Conservation (phyloP, 1,140 invertebrate genomes). For the Drosophila cardini region DNA sequence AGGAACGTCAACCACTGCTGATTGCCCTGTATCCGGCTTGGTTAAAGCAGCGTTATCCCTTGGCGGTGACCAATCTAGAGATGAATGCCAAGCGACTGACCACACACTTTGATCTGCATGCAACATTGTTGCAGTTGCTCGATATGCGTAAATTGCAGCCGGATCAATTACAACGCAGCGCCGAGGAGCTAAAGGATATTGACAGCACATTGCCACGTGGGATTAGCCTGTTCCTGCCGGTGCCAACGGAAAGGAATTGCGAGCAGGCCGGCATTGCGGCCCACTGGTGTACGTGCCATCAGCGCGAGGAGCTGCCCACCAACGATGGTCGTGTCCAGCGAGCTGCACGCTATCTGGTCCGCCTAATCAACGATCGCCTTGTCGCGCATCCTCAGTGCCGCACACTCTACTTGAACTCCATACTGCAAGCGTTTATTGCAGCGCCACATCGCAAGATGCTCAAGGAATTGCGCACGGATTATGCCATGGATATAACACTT, state of each 20-base stretch:
- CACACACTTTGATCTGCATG: conserved; percentile 93
- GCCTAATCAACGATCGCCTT: conserved; percentile 88
- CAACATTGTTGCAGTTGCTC: conserved; percentile 87
- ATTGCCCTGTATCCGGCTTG: conserved; percentile 91
- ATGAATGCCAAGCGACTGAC: conserved; percentile 90
- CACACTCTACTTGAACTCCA: conserved; percentile 80
- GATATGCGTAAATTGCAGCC: conserved; percentile 83
- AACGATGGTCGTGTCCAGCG: conserved; percentile 85
- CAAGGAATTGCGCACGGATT: conserved; percentile 83
- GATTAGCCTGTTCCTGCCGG: conserved; percentile 91
- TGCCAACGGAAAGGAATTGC: conserved; percentile 91
- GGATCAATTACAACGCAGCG: conserved; percentile 57
- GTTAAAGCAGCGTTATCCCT: conserved; percentile 88
- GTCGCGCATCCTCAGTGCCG: conserved; percentile 87
- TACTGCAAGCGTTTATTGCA: conserved; percentile 70
- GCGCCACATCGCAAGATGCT: conserved; percentile 76
- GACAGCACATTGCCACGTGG: conserved; percentile 85
- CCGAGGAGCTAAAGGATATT: conserved; percentile 58
- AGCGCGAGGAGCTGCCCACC: conserved; percentile 85
- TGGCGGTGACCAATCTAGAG: conserved; percentile 88
- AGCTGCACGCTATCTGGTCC: conserved; percentile 86
- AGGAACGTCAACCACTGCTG: conserved; percentile 94
- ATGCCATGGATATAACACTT: conserved; percentile 87
- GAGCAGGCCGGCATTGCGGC: conserved; percentile 89
- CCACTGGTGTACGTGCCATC: conserved; percentile 94